Evolutionary conservation across 2,888 invertebrate genomes (phyloP).

Genomic region (Melangyna quadrimaculata): DNA sequence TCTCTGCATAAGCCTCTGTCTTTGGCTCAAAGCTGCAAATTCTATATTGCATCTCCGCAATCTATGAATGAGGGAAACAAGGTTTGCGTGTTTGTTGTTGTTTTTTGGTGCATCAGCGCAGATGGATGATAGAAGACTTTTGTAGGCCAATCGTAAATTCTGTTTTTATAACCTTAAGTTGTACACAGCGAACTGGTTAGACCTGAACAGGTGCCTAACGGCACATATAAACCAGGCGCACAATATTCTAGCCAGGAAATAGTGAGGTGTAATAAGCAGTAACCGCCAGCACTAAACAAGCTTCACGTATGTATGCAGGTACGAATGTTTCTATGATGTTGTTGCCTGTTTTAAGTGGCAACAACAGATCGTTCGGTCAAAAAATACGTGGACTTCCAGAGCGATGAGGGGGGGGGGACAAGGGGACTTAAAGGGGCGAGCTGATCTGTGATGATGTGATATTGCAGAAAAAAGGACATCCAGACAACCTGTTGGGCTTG

Average conservation of each 20-base stretch:
- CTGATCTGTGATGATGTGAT: neutral
- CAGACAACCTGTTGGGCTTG: constrained; percentile 56
- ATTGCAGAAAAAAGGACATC: constrained; percentile 46
- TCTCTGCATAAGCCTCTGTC: neutral
- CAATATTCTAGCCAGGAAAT: constrained; percentile 65
- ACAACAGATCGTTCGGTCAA: constrained; percentile 28
- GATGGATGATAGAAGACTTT: constrained; percentile 63
- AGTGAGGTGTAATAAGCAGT: neutral
- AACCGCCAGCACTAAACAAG: constrained; percentile 4
- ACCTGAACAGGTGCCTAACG: constrained; percentile 71
- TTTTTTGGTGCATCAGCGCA: constrained; percentile 22
- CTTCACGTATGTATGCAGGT: constrained; percentile 11
- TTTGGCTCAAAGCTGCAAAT: neutral
- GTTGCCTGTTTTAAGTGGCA: constrained; percentile 28
- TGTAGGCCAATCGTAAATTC: constrained; percentile 70
- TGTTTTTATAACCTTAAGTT: constrained; percentile 59
- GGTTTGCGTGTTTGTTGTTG: constrained; percentile 20
- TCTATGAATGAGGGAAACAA: constrained; percentile 67
- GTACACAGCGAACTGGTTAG: constrained; percentile 57
- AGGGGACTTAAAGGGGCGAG: neutral
- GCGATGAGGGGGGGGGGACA: neutral
- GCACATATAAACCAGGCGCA: constrained; percentile 41
- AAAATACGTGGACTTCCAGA: neutral
- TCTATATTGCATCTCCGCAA: constrained; percentile 21
- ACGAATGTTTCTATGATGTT: too few relatives aligned